Evolutionary conservation across 2,113 vertebrate species (phyloP), one percentile per base, ranked within the genome.

Genomic region (Panurus biarmicus): DNA sequence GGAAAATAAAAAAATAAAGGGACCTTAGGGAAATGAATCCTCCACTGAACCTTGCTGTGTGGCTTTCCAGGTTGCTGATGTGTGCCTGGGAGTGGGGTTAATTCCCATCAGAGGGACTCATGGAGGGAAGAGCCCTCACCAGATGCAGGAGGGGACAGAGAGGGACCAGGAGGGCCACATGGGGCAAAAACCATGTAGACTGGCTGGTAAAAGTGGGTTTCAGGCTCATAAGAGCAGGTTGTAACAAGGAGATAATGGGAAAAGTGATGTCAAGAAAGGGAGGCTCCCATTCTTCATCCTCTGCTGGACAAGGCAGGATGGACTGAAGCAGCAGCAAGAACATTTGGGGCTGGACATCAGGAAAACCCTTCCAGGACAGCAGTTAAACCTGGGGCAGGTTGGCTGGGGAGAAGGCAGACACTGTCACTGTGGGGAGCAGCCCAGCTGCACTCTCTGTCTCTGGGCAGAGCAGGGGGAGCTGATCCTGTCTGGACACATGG

Each of bases 381-480:
- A 45, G 1, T 2, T 2, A 47, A 33, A 9, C 0, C 5, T 26
- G 17, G n/a, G 47, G 11, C 5, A 5, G 45, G 56, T 3, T 65
- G 67, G 25, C 10, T 2, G 1, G 64, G 50, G 35, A 58, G 33
- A 15, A 69, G 58, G 23, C 58, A 73, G 58, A 5, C 29, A 3
- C 0, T 44, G 51, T 2, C 47, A 11, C 0, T 2, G 45, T 19
- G 61, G 36, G 57, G 44, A 71, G 5, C 50, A 51, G 72, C 29
- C 9, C 51, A 33, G 51, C 36, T 36, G 33, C 9, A 4, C n/a
- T 19, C 29, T 12, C 26, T 28, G 40, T 29, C 18, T 7, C 71
- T 13, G 57, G 77, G 48, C 42, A 77, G 54, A 11, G 48, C 44
- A 58, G 33, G 14, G 6, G 12, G 44, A 71, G n/a, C 62, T 62